Evolutionary conservation across 2,888 invertebrate genomes (phyloP), one percentile per base, ranked within the genome.

Genomic region (Lasioglossum villosulum): DNA sequence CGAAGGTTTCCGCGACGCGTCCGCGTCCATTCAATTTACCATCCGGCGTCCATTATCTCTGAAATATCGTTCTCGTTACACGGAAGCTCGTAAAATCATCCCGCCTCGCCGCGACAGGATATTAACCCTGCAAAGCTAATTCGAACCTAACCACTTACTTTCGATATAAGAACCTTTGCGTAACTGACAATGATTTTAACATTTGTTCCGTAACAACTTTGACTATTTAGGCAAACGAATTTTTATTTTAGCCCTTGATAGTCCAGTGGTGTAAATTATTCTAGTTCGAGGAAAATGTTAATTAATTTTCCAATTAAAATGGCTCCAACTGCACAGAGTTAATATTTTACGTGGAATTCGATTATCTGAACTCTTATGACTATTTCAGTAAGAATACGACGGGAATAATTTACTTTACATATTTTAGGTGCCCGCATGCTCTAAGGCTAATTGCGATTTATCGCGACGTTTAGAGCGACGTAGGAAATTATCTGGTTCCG

Each of bases 381-480:
- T n/a, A n/a, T n/a, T 56, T 12, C 0, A 12, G 4, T n/a, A 12
- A 56, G n/a, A 56, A 56, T 4, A 12, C 56, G 12, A n/a, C n/a
- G 4, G 56, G 56, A 12, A 56, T n/a, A 56, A 56, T n/a, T n/a
- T 10, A 4, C 4, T 56, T 56, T 12, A n/a, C 4, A n/a, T 12
- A 56, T n/a, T 56, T 56, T n/a, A 16, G 2, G 14, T 19, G 14
- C 14, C 59, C 59, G 16, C 59, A 4, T 30, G 6, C 63, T 63
- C 63, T 27, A 16, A 63, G 30, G 63, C 63, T 63, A 86, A 86
- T 86, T 80, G 42, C 39, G 71, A 87, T 87, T 87, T 83, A 80
- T 76, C 78, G 73, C 68, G 71, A 59, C 80, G 52, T 72, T 75
- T 75, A 80, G 63, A 27, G 14, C 72, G 63, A 39, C 16, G 45